Conservation (phyloP, 1,140 invertebrate genomes). For the Parapsyche elsis region DNA sequence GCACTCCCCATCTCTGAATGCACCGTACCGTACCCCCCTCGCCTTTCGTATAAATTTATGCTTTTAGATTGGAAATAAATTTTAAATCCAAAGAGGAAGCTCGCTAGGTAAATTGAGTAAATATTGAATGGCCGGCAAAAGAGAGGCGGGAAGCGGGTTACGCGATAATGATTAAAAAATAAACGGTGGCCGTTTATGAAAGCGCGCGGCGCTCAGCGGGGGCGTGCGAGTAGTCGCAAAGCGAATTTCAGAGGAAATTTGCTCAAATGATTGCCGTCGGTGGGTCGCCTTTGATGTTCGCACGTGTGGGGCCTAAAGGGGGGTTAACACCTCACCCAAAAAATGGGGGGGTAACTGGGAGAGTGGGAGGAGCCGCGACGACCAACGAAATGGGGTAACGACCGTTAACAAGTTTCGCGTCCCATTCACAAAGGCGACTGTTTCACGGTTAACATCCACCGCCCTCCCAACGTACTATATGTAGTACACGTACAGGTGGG, state of each 20-base stretch:
- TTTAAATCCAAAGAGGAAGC: neutral
- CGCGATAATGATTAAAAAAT: constrained; percentile 46
- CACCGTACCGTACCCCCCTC: too few species aligned
- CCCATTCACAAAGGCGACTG: constrained; percentile 31
- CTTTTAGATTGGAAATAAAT: too few species aligned
- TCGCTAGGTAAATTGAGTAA: neutral
- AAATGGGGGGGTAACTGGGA: constrained; percentile 56
- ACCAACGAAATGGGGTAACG: constrained; percentile 58
- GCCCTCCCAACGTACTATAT: neutral
- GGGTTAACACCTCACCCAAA: constrained; percentile 10
- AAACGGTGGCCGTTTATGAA: constrained; percentile 31
- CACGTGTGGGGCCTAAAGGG: constrained; percentile 47
- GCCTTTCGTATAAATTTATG: too few species aligned
- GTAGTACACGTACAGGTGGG: too few species aligned
- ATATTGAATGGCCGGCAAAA: neutral
- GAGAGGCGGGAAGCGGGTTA: constrained; percentile 33
- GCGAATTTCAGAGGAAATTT: constrained; percentile 45
- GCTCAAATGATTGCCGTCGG: constrained; percentile 45
- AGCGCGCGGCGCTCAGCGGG: neutral
- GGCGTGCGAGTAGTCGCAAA: constrained; percentile 25
- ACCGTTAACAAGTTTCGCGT: constrained; percentile 39
- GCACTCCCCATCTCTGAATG: too few species aligned
- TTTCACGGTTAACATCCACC: neutral
- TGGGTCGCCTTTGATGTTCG: constrained; percentile 47
- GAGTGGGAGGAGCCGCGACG: constrained; percentile 59